Evolutionary conservation across 2,797 vertebrate genomes (phyloP).

Genomic region (Hippopotamyrus pictus): DNA sequence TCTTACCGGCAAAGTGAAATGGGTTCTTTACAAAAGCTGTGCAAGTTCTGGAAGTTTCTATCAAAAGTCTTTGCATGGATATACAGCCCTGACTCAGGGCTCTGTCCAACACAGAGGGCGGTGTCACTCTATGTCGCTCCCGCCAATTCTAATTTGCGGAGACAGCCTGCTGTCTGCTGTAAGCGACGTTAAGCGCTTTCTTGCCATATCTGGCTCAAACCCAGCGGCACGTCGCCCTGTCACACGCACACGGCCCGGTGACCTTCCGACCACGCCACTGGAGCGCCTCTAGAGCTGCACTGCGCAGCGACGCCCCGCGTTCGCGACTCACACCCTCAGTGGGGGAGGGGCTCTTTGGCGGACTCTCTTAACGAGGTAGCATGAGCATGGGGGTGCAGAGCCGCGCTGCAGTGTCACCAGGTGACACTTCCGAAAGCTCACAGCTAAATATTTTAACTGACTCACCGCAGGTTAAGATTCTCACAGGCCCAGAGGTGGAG

Average conservation of each 20-base stretch:
- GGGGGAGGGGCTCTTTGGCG: background rate
- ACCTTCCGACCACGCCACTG: background rate
- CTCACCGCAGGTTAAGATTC: background rate
- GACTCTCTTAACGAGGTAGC: background rate
- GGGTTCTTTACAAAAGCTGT: background rate
- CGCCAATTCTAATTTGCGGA: background rate
- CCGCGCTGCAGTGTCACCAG: background rate
- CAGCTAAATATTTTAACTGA: background rate
- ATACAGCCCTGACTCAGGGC: background rate
- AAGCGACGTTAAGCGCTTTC: background rate
- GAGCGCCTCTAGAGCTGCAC: background rate
- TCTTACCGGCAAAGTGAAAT: background rate
- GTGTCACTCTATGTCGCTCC: background rate
- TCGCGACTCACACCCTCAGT: background rate
- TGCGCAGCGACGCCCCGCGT: background rate
- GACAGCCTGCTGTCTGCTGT: background rate
- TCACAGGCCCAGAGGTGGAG: background rate
- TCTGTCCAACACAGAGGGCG: background rate
- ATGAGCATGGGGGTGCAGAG: background rate
- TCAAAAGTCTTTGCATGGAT: background rate
- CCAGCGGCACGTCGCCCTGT: background rate
- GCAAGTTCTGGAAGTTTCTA: background rate
- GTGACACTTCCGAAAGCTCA: background rate
- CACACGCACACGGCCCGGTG: background rate
- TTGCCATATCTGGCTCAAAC: background rate